These are phyloP conservation scores for Gnatocerus cornutus DNA, from an alignment of 2,888 invertebrate species.

Conservation along the genomic window DNA sequence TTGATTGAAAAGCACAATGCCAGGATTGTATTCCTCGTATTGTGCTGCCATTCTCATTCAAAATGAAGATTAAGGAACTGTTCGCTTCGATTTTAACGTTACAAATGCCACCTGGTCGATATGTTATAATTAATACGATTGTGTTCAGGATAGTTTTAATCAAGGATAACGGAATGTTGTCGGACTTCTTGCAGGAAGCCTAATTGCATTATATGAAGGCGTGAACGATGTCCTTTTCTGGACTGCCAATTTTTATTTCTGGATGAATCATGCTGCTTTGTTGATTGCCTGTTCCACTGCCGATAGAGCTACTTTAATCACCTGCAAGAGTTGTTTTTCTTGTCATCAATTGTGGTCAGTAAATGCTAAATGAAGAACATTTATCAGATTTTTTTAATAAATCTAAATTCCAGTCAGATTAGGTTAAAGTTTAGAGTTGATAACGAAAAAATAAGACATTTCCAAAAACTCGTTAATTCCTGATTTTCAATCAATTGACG, in stretches of 20 bases:
- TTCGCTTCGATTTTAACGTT: conserved; percentile 58
- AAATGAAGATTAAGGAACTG: conserved; percentile 60
- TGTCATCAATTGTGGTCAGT: too few relatives aligned
- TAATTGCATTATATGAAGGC: conserved; percentile 27
- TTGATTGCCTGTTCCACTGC: not conserved
- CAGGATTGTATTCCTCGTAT: conserved; percentile 60
- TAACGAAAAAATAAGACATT: too few relatives aligned
- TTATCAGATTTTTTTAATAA: too few relatives aligned
- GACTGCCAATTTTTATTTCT: not conserved
- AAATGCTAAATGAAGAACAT: too few relatives aligned
- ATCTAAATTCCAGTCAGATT: too few relatives aligned
- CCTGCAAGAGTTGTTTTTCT: too few relatives aligned
- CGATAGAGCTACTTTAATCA: not conserved
- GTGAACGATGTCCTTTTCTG: not conserved
- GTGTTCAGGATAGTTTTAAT: conserved; percentile 44
- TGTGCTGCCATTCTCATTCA: conserved; percentile 60
- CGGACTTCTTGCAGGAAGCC: not conserved
- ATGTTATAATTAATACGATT: conserved; percentile 46
- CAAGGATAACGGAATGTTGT: conserved; percentile 29
- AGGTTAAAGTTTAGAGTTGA: too few relatives aligned
- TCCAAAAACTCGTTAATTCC: too few relatives aligned
- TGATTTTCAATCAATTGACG: too few relatives aligned
- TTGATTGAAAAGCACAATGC: conserved; percentile 60
- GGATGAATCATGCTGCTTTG: not conserved
- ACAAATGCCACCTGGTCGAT: conserved; percentile 53